Evolutionary conservation across 2,113 vertebrate species (phyloP).

Genomic region (Pteronura brasiliensis): DNA sequence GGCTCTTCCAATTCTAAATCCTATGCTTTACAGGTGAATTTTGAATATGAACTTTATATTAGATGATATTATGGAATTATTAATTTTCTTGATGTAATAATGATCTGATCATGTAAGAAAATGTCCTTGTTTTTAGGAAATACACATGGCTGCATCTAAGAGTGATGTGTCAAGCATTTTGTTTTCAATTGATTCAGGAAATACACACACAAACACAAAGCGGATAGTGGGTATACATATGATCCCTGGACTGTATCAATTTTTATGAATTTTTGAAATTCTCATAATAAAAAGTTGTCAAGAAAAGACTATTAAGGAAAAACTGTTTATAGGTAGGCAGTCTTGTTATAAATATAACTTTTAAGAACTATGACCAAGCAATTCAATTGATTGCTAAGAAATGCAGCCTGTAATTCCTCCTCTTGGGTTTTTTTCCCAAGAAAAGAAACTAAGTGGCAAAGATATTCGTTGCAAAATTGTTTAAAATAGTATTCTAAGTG

Average conservation of each 20-base stretch:
- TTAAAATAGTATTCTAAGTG: conserved; percentile 9
- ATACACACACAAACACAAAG: background rate
- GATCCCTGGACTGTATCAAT: background rate
- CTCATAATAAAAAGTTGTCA: background rate
- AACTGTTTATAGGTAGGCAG: background rate
- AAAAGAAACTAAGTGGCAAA: background rate
- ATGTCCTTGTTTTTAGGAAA: conserved; percentile 32
- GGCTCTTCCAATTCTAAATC: background rate
- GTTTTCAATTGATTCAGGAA: background rate
- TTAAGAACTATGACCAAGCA: background rate
- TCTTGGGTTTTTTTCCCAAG: background rate
- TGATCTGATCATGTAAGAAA: background rate
- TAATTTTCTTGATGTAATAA: background rate
- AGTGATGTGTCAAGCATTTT: background rate
- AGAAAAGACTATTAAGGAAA: background rate
- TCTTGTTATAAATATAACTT: background rate
- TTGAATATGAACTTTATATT: background rate
- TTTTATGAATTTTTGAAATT: conserved; percentile 18
- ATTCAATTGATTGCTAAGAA: background rate
- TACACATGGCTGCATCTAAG: background rate
- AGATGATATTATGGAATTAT: background rate
- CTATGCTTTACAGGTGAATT: background rate
- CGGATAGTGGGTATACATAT: background rate
- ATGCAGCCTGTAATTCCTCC: background rate
- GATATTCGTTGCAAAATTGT: background rate